phyloP scores from a whole-genome alignment of 1,140 invertebrate species.

The Ooceraea biroi region DNA sequence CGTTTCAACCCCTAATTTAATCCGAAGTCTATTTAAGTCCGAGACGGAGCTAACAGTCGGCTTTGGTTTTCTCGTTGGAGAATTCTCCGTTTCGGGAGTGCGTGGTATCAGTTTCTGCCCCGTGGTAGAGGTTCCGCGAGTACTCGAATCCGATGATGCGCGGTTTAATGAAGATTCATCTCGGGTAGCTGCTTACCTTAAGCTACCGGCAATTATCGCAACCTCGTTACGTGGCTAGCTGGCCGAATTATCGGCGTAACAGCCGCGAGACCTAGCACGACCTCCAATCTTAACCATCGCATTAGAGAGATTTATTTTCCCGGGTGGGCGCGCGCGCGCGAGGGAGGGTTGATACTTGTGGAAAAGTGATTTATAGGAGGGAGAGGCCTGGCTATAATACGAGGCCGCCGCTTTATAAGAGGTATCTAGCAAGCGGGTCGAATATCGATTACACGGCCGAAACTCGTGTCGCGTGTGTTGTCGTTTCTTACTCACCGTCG shows the following conservation, averaged over 20 bases:
- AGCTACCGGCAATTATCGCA: constrained; percentile 43
- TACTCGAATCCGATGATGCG: constrained; percentile 5
- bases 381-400: constrained; percentile 5
- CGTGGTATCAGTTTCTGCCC: background rate
- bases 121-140: background rate
- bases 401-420: constrained; percentile 47
- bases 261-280: constrained; percentile 11
- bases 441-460: constrained; percentile 61
- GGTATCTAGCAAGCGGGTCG: constrained; percentile 53
- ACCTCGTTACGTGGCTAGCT: constrained; percentile 11
- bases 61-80: background rate
- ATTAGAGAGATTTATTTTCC: constrained; percentile 42
- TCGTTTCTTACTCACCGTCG: constrained; percentile 30
- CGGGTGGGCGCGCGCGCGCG: background rate
- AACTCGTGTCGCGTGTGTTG: constrained; percentile 56
- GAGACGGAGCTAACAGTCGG: constrained; percentile 1
- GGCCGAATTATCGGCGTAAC: constrained; percentile 39
- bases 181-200: background rate
- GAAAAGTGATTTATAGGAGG: constrained; percentile 49
- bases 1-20: no score
- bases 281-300: constrained; percentile 39
- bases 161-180: constrained; percentile 37
- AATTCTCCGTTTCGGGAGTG: background rate
- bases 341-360: constrained; percentile 18
- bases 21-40: background rate